Evolutionary conservation across 1,140 invertebrate genomes (phyloP).

Genomic region (Caenorhabditis tropicalis): DNA sequence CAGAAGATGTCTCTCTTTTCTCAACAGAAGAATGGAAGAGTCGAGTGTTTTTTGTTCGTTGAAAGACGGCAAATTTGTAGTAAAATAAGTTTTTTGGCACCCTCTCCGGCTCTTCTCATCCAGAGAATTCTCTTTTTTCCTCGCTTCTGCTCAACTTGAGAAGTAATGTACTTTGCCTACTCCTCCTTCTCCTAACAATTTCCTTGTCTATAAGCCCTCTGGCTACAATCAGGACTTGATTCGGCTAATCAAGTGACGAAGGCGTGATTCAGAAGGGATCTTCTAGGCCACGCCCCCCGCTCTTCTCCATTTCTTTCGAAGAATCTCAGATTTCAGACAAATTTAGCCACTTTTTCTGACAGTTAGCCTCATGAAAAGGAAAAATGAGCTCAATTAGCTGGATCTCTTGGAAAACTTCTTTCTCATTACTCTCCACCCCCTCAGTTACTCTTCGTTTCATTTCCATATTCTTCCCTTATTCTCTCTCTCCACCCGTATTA

Average conservation of each 20-base stretch:
- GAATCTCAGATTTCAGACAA: neutral
- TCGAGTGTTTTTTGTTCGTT: constrained; percentile 24
- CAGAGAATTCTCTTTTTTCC: neutral
- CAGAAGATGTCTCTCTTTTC: neutral
- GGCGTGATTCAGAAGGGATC: neutral
- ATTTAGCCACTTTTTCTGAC: constrained; percentile 25
- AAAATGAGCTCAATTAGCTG: constrained; percentile 19
- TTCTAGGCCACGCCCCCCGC: neutral
- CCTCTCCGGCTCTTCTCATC: neutral
- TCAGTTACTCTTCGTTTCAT: neutral
- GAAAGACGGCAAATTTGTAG: neutral
- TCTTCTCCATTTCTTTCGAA: no score
- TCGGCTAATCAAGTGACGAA: neutral
- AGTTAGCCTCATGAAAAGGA: neutral
- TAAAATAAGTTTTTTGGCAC: constrained; percentile 34
- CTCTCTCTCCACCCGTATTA: neutral
- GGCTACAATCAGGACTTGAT: neutral
- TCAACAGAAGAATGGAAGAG: neutral
- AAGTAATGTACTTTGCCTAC: neutral
- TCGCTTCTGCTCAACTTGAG: neutral
- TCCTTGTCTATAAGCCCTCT: constrained; percentile 6
- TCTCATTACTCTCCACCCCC: neutral
- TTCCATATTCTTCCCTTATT: neutral
- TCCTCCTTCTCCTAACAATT: neutral
- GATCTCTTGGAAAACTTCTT: neutral